Evolutionary conservation across 2,113 vertebrate species (phyloP).

Genomic region (Machaerirhynchus nigripectus): DNA sequence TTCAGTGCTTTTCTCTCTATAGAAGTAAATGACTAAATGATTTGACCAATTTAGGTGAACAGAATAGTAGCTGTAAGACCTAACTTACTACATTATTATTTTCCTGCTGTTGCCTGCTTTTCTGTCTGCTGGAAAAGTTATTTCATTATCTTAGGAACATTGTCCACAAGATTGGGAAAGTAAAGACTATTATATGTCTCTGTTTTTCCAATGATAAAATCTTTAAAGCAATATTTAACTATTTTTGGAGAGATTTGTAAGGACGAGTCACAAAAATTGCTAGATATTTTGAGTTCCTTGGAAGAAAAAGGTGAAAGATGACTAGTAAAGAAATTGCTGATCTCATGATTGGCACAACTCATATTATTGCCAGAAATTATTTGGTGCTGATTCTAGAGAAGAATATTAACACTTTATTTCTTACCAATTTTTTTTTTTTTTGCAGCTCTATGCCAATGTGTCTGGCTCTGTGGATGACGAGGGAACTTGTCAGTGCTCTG

Average conservation of each 20-base stretch:
- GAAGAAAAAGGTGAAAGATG: not conserved
- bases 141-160: not conserved
- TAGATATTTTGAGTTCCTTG: not conserved
- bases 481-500: slow-evolving; percentile 68
- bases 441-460: slow-evolving; percentile 68
- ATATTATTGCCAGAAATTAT: not conserved
- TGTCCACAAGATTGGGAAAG: not conserved
- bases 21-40: not conserved
- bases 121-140: not conserved
- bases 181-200: not conserved
- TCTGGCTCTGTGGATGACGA: slow-evolving; percentile 44
- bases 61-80: not conserved
- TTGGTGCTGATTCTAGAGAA: not conserved
- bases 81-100: not conserved
- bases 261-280: not conserved
- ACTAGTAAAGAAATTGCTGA: not conserved
- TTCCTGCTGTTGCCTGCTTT: not conserved
- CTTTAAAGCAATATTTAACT: not conserved
- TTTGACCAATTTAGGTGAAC: not conserved
- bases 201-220: not conserved
- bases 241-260: not conserved
- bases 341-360: not conserved
- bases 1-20: not conserved
- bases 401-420: not conserved
- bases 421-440: not conserved